Conservation (phyloP, 2,113 vertebrate genomes). For the Leptosomus discolor region DNA sequence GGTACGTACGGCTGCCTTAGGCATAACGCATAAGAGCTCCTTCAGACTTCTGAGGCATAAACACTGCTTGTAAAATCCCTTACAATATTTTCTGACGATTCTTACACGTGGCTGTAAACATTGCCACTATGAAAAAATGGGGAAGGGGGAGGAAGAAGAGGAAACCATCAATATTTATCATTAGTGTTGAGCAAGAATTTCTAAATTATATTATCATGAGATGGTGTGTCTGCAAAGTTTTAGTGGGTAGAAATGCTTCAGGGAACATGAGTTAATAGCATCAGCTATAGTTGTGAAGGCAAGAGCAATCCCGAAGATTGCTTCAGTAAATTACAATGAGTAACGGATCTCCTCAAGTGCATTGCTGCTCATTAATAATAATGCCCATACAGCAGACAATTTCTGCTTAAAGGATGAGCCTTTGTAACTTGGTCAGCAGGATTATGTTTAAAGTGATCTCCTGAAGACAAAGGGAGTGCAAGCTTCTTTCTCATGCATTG, state of each 20-base stretch:
- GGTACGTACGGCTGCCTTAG: background rate
- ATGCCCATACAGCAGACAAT: background rate
- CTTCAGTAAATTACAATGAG: constrained; percentile 11
- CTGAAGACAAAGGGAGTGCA: background rate
- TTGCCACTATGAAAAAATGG: background rate
- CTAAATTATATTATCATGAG: background rate
- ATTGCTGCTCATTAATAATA: constrained; percentile 24
- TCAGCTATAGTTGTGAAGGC: background rate
- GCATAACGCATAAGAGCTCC: background rate
- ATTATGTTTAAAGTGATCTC: background rate
- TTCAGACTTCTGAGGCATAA: background rate
- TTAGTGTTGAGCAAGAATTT: background rate
- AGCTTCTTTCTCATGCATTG: background rate
- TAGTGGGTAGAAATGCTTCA: background rate
- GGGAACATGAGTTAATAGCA: background rate
- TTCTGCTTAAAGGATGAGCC: background rate
- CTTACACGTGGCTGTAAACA: background rate
- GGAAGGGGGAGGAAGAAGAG: background rate
- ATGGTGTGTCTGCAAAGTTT: background rate
- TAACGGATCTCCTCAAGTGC: constrained; percentile 5
- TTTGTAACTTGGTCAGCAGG: constrained; percentile 9
- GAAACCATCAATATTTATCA: constrained; percentile 5
- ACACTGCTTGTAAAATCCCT: background rate
- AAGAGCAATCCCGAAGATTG: background rate
- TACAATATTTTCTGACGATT: background rate